phyloP scores from a whole-genome alignment of 1,140 invertebrate species.

The Ladona fulva region DNA sequence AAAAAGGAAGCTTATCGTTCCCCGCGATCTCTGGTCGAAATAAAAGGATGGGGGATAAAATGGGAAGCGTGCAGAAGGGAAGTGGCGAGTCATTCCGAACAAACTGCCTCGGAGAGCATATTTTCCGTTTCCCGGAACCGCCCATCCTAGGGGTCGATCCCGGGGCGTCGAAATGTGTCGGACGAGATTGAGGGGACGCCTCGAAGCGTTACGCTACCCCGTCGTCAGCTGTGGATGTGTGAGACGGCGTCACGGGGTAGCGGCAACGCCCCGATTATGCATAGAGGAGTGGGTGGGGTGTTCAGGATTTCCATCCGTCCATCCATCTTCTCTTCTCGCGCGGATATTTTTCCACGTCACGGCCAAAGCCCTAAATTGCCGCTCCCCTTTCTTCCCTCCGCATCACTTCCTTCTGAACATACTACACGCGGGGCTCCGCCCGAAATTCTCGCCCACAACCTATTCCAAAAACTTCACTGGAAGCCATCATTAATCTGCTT shows the following conservation, averaged over 20 bases:
- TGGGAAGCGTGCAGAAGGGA: not conserved
- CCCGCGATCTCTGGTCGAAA: not conserved
- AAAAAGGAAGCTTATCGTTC: too few relatives aligned
- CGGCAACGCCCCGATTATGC: not conserved
- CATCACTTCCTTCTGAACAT: not conserved
- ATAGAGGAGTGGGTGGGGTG: not conserved
- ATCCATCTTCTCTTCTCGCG: not conserved
- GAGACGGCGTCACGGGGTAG: not conserved
- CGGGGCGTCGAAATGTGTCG: not conserved
- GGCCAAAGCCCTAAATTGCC: constrained; percentile 2
- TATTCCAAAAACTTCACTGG: constrained; percentile 1
- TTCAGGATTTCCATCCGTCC: not conserved
- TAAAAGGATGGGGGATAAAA: not conserved
- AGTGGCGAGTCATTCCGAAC: not conserved
- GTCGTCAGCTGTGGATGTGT: not conserved
- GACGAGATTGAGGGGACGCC: not conserved
- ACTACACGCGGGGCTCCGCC: not conserved
- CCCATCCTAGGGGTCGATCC: not conserved
- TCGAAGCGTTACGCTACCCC: not conserved
- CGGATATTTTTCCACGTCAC: constrained; percentile 4
- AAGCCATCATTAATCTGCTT: not conserved
- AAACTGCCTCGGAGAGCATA: not conserved
- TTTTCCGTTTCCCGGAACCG: not conserved
- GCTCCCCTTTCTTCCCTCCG: not conserved
- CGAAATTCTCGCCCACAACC: not conserved